A percentile compares a stretch with the other conserved stretches of the same genome.
phyloP scores from a whole-genome alignment of 1,140 invertebrate species.

The Drosophila bipectinata region DNA sequence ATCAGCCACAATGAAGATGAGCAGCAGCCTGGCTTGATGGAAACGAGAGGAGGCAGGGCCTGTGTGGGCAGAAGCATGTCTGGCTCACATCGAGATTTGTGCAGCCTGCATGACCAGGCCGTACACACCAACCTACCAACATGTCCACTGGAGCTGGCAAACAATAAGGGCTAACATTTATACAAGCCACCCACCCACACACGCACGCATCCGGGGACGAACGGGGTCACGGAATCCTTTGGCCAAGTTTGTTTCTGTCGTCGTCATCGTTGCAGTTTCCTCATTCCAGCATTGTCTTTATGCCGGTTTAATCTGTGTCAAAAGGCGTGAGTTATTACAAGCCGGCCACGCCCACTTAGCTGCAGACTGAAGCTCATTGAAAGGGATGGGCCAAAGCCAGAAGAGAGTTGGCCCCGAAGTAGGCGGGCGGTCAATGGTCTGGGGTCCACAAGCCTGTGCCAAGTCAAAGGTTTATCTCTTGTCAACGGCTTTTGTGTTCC shows the following conservation, averaged over 20 bases:
- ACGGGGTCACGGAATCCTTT: slow-evolving; percentile 35
- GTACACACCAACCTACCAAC: background rate
- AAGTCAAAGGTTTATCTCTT: slow-evolving; percentile 79
- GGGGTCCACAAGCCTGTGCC: slow-evolving; percentile 29
- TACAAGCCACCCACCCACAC: slow-evolving; percentile 30
- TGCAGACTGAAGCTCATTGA: slow-evolving; percentile 19
- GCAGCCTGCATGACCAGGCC: slow-evolving; percentile 26
- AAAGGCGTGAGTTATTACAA: slow-evolving; percentile 82
- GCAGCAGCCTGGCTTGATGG: slow-evolving; percentile 32
- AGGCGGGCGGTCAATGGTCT: background rate
- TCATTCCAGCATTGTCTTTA: slow-evolving; percentile 37
- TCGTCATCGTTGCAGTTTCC: slow-evolving; percentile 37
- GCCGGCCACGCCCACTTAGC: slow-evolving; percentile 62
- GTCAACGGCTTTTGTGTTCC: slow-evolving; percentile 73
- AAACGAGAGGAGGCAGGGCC: slow-evolving; percentile 1
- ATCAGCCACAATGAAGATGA: slow-evolving; percentile 56
- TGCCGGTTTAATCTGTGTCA: slow-evolving; percentile 81
- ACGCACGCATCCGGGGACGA: slow-evolving; percentile 1
- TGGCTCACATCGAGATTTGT: slow-evolving; percentile 22
- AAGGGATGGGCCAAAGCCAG: background rate
- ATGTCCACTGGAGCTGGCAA: slow-evolving; percentile 17
- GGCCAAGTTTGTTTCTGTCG: slow-evolving; percentile 46
- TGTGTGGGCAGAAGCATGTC: slow-evolving; percentile 13
- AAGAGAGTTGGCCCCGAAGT: background rate
- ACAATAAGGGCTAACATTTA: slow-evolving; percentile 56